phyloP scores from a whole-genome alignment of 2,797 vertebrate genomes.

The Pyrocephalus nanus region DNA sequence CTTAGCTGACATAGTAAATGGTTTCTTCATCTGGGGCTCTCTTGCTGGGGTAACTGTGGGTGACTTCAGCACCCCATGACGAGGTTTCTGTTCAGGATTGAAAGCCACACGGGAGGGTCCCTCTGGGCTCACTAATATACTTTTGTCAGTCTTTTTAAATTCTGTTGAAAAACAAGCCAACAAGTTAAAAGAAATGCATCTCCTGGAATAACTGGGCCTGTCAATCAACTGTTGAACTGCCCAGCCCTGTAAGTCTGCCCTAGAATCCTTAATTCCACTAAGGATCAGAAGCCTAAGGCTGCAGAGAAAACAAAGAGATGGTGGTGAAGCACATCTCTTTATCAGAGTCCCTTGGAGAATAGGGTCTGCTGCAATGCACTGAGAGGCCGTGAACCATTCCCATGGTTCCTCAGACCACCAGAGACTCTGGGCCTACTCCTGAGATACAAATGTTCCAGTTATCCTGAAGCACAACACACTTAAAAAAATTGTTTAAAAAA shows the following conservation, averaged over 20 bases:
- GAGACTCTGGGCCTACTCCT: neutral
- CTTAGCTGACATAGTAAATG: neutral
- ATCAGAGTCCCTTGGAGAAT: neutral
- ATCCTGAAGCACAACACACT: neutral
- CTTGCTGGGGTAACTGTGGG: slow-evolving; percentile 34
- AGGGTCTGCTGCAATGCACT: neutral
- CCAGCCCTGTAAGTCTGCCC: neutral
- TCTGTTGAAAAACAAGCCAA: slow-evolving; percentile 76
- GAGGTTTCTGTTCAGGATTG: slow-evolving; percentile 90
- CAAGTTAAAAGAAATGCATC: neutral
- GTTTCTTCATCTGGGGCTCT: slow-evolving; percentile 46
- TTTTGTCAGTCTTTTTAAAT: slow-evolving; percentile 91
- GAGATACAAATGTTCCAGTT: neutral
- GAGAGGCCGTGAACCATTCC: neutral
- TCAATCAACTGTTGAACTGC: neutral
- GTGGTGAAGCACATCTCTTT: neutral
- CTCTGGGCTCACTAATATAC: slow-evolving; percentile 87
- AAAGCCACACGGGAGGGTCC: slow-evolving; percentile 89
- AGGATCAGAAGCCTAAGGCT: neutral
- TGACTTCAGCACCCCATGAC: slow-evolving; percentile 87
- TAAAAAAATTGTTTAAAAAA: too few species aligned
- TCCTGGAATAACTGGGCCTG: neutral
- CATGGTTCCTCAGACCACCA: neutral
- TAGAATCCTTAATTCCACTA: neutral
- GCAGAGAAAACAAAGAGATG: neutral